Base-by-base conservation (phyloP, 2,113 vertebrate genomes). In the Struthidea cinerea region DNA sequence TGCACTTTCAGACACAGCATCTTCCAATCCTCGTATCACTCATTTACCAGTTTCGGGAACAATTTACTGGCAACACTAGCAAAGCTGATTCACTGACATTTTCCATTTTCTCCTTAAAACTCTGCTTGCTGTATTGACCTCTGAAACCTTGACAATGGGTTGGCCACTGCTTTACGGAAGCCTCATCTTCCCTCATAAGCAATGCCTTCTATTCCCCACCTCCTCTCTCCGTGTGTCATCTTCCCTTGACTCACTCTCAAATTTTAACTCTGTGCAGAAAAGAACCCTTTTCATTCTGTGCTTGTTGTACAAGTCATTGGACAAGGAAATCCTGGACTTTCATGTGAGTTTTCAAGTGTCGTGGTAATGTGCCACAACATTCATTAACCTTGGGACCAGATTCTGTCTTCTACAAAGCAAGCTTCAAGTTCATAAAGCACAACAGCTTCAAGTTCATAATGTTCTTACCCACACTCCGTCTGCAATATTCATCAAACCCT, bases 311-410 rank as follows among this genome's bases (percentile, higher is more conserved):
- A 81, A 16, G 20, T 65, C 32, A 65, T 5, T 77, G 59, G 63
- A 88, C 39, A 88, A 70, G 33, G 19, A 82, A 93, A 88, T 70
- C 27, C 59, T 37, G 50, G 68, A 32, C 33, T 39, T 67, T 24
- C 47, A 15, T 7, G n/a, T 8, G 13, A 37, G 35, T 75, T 87
- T 82, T 65, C 27, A 69, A 65, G 71, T 50, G 42, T 44, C 1
- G 0, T 26, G n/a, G n/a, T 87, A 91, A 94, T 24, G 35, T 91
- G 63, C 75, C 64, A 59, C 73, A 79, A 83, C 28, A 79, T 61
- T 76, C 64, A 77, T 95, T 96, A 95, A 90, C 94, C 94, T 96
- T 94, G 91, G 33, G 84, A 94, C 23, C 74, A 63, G 39, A 75
- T 50, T 83, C 63, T 73, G 59, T 21, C 71, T 88, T 86, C 35